A percentile compares a stretch with the other conserved stretches of the same genome.
These are phyloP conservation scores for Ichneumoninae sp. DNA, from an alignment of 2,888 invertebrate genomes.

Conservation along the genomic window DNA sequence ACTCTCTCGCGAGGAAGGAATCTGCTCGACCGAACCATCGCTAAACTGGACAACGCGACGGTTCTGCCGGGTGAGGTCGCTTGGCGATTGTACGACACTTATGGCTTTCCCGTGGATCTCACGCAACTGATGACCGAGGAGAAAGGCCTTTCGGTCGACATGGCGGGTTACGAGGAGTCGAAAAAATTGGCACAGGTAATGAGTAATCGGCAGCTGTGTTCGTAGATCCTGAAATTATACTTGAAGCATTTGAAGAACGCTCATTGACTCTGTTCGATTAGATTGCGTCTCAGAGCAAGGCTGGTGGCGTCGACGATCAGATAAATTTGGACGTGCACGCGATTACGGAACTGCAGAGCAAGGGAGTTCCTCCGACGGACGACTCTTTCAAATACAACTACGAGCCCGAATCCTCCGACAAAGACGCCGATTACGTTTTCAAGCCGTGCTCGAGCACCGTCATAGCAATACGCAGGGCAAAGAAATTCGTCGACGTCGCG, in stretches of 20 bases:
- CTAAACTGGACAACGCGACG: constrained; percentile 89
- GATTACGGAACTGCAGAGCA: constrained; percentile 94
- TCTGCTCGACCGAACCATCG: constrained; percentile 95
- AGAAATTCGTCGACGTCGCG: constrained; percentile 94
- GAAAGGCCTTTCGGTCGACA: constrained; percentile 94
- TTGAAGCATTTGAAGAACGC: neutral
- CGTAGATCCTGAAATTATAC: neutral
- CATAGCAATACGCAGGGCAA: constrained; percentile 91
- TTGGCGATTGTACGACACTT: constrained; percentile 99
- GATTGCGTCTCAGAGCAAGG: constrained; percentile 94
- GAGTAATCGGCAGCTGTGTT: too few species aligned
- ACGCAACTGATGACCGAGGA: constrained; percentile 99
- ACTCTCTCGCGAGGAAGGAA: constrained; percentile 96
- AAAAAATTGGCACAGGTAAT: constrained; percentile 93
- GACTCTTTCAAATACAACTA: constrained; percentile 97
- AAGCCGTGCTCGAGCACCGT: constrained; percentile 90
- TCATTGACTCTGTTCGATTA: constrained; percentile 73
- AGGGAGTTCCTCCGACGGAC: constrained; percentile 92
- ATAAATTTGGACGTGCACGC: constrained; percentile 97
- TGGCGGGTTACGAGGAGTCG: constrained; percentile 95
- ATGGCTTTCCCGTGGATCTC: constrained; percentile 99
- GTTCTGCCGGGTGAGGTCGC: constrained; percentile 97
- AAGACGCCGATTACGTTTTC: constrained; percentile 92
- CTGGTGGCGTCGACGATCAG: constrained; percentile 91
- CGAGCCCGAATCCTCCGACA: constrained; percentile 87